Evolutionary conservation across 2,113 vertebrate species (phyloP).

Genomic region (Anser cygnoides): DNA sequence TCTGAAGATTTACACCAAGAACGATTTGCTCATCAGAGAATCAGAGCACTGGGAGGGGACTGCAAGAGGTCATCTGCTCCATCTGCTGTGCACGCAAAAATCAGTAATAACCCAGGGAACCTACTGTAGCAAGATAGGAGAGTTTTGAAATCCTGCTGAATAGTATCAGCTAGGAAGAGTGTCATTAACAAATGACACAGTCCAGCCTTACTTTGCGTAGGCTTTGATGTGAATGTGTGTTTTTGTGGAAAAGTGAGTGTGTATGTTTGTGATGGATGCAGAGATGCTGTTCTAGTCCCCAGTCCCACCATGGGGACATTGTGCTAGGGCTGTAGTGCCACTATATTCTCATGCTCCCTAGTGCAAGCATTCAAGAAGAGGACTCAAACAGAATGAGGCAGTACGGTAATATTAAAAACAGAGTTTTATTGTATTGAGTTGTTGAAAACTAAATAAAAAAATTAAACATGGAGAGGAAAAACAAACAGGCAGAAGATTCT

Average conservation of each 20-base stretch:
- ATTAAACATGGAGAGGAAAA: conserved; percentile 22
- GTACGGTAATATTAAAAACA: not conserved
- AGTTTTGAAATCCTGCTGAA: conserved; percentile 6
- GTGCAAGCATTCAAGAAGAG: not conserved
- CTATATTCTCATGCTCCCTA: not conserved
- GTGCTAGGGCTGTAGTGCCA: not conserved
- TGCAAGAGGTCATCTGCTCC: not conserved
- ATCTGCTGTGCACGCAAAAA: not conserved
- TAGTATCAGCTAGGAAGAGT: not conserved
- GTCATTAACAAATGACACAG: not conserved
- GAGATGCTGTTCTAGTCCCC: not conserved
- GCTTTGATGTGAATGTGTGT: not conserved
- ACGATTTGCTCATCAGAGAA: not conserved
- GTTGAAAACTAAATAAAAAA: conserved; percentile 51
- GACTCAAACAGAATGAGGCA: not conserved
- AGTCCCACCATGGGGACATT: not conserved
- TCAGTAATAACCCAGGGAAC: not conserved
- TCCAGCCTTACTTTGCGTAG: not conserved
- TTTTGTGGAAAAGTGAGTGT: not conserved
- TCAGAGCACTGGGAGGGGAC: not conserved
- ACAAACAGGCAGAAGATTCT: conserved; percentile 14
- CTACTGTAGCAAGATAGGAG: not conserved
- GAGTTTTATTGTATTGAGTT: conserved; percentile 4
- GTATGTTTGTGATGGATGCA: not conserved
- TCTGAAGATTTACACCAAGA: not conserved